These are phyloP conservation scores for Drosophila affinis DNA, from an alignment of 2,888 invertebrate genomes.

Conservation along the genomic window DNA sequence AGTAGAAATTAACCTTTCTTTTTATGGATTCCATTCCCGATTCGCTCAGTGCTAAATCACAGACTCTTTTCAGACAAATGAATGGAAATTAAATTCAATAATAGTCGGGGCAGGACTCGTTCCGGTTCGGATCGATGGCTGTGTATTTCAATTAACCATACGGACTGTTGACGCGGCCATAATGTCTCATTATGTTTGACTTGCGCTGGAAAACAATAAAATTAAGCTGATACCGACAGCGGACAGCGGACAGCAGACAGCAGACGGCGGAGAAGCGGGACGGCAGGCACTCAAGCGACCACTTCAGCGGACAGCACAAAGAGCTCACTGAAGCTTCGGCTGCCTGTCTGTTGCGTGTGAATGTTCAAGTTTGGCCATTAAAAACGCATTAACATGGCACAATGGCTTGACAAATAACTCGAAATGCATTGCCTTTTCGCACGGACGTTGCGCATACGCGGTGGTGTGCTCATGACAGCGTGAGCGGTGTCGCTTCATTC, in stretches of 20 bases:
- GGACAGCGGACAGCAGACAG: neutral
- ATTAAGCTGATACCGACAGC: conserved; percentile 49
- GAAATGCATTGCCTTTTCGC: conserved; percentile 65
- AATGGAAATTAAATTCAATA: conserved; percentile 52
- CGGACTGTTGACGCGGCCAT: conserved; percentile 55
- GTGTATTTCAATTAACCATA: conserved; percentile 72
- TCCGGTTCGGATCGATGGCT: conserved; percentile 32
- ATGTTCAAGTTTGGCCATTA: conserved; percentile 71
- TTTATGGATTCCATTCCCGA: neutral
- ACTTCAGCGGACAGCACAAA: conserved; percentile 61
- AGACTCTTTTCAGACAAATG: conserved; percentile 29
- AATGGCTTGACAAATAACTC: conserved; percentile 75
- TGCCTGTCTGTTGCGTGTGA: conserved; percentile 8
- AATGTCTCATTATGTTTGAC: conserved; percentile 71
- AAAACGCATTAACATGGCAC: conserved; percentile 73
- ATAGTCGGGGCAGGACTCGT: conserved; percentile 16
- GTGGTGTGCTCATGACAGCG: conserved; percentile 45
- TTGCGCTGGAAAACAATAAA: conserved; percentile 63
- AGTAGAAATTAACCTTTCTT: neutral
- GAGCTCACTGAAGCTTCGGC: conserved; percentile 8
- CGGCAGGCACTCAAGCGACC: conserved; percentile 25
- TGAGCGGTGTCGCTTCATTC: conserved; percentile 37
- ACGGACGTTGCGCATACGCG: conserved; percentile 49
- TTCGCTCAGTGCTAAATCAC: conserved; percentile 22
- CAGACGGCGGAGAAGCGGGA: neutral